Base-by-base conservation (phyloP, 2,888 invertebrate species). In the Eristalis intricaria region DNA sequence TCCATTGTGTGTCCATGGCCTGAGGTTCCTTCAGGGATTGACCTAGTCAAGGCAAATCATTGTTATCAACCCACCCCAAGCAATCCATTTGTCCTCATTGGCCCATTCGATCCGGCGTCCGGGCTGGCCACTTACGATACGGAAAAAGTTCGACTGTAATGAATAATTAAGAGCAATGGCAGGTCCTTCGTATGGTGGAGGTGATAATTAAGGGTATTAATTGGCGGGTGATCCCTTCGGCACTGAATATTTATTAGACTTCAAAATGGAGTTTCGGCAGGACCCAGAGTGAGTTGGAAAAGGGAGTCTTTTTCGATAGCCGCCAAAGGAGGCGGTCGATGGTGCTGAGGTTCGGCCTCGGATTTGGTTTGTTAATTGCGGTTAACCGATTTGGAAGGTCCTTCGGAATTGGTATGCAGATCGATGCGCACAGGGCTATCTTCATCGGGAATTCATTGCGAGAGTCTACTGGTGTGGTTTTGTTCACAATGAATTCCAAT, bases 201-300 rank as follows among this genome's bases (percentile, higher is more conserved):
- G 70, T 66, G 84, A 75, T 84, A 75, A 84, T 75, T 79, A 69
- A 63, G 73, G 43, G 68, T 22, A 58, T n/a, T 68, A 56, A 50
- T 43, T 60, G 69, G n/a, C 58, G 15, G 35, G 40, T 19, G 64
- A 32, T 35, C 40, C 63, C 38, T 75, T 65, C 68, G 73, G 29
- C 65, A 74, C 60, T 80, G 60, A 75, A 69, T 61, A 80, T 80
- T 80, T 80, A 71, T 84, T 23, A 43, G 68, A 76, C 23, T 76
- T 71, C 8, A 19, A 66, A 80, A 71, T 76, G 40, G 43, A 61
- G 80, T 69, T 63, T 40, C 43, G 50, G 26, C 11, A 38, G 64
- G 38, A 50, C 50, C n/a, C 19, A 13, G 1, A 26, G 26, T 7
- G 26, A 60, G 60, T 50, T 4, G 26, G 8, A 22, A 26, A 26